These are phyloP conservation scores for Chroicocephalus ridibundus DNA, from an alignment of 2,113 vertebrate genomes.

Conservation along the genomic window DNA sequence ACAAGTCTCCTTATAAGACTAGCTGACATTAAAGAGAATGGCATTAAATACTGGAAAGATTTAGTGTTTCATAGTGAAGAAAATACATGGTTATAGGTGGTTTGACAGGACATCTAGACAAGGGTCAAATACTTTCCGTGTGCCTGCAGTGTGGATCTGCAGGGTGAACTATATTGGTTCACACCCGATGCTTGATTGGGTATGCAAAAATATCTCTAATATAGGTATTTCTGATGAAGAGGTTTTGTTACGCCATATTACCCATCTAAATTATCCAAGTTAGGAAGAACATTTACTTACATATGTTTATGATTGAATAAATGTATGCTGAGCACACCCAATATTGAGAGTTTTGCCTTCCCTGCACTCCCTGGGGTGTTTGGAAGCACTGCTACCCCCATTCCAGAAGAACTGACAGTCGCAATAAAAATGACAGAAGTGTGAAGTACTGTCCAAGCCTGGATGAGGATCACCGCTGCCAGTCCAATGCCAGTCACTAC, in stretches of 20 bases:
- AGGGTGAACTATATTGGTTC: background rate
- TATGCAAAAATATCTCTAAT: background rate
- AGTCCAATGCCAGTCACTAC: background rate
- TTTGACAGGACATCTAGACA: constrained; percentile 2
- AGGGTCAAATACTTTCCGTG: background rate
- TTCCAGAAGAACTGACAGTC: background rate
- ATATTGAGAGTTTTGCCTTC: background rate
- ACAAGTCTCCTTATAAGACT: constrained; percentile 46
- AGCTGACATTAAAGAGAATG: constrained; percentile 3
- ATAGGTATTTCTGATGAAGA: background rate
- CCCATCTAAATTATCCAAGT: background rate
- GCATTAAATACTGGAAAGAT: background rate
- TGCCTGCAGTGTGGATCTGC: background rate
- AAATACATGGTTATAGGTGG: background rate
- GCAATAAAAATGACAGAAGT: background rate
- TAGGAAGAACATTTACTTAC: background rate
- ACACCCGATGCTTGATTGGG: background rate
- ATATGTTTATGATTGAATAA: background rate
- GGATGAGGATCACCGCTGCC: background rate
- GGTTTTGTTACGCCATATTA: background rate
- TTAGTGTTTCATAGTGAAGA: background rate
- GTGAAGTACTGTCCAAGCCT: background rate
- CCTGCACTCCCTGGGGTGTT: background rate
- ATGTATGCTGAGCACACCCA: background rate
- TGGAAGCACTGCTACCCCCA: background rate